Conservation (phyloP, 2,797 vertebrate genomes). For the Accipiter badius region DNA sequence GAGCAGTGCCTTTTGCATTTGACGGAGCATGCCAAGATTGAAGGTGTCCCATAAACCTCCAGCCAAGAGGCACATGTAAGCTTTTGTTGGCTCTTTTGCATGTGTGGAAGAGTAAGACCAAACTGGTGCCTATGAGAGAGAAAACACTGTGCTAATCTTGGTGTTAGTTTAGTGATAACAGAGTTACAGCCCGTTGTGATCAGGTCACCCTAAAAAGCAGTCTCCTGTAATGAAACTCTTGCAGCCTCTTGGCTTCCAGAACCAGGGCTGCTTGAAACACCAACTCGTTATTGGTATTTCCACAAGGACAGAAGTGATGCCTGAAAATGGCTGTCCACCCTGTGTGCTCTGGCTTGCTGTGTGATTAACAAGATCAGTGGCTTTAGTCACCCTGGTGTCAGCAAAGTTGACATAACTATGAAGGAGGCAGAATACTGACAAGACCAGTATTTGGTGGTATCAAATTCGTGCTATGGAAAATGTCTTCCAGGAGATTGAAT, state of each 20-base stretch:
- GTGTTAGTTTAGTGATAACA: neutral
- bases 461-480: neutral
- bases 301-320: neutral
- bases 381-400: neutral
- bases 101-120: neutral
- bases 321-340: neutral
- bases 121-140: neutral
- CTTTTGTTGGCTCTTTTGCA: neutral
- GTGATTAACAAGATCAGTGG: neutral
- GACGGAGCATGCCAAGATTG: neutral
- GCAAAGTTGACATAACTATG: neutral
- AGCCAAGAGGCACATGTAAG: neutral
- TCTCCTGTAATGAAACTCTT: neutral
- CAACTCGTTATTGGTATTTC: neutral
- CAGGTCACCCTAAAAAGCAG: neutral
- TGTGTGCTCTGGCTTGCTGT: accelerated
- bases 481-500: neutral
- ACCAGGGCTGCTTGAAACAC: neutral
- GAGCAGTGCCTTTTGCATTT: neutral
- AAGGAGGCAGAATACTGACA: neutral
- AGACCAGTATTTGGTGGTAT: neutral
- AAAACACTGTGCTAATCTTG: neutral
- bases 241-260: neutral
- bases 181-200: neutral
- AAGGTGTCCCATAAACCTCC: neutral